Percentiles rank a stretch among this genome's conserved stretches.
Evolutionary conservation across 2,113 vertebrate species (phyloP).

Genomic region (Silurus glanis): DNA sequence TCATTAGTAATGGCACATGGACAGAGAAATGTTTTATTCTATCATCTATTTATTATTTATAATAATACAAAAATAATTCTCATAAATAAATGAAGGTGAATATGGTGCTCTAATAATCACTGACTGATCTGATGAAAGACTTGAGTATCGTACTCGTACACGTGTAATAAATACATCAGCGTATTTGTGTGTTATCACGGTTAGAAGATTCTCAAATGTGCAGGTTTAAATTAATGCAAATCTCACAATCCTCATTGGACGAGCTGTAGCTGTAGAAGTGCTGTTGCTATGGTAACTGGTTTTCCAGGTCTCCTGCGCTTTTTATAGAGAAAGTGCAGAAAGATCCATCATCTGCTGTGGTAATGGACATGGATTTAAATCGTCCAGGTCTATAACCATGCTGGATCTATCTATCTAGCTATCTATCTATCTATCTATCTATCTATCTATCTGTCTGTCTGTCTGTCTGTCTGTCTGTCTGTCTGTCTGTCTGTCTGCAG

Average conservation of each 20-base stretch:
- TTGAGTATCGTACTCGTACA: neutral
- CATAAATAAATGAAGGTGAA: no score
- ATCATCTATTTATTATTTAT: neutral
- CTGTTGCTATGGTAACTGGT: constrained; percentile 8
- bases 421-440: no score
- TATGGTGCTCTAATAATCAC: neutral
- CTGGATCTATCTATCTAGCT: neutral
- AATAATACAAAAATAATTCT: neutral
- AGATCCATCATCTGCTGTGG: neutral
- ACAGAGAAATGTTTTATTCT: neutral
- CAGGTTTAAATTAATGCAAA: neutral
- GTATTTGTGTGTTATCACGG: neutral
- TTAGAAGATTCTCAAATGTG: neutral
- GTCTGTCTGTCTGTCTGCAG: no score
- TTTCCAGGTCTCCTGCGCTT: neutral
- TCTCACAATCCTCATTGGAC: neutral
- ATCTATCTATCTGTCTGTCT: no score
- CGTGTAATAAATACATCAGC: neutral
- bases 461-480: no score
- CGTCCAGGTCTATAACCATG: neutral
- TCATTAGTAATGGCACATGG: neutral
- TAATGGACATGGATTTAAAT: neutral
- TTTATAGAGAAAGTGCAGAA: neutral
- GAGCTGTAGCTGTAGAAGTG: neutral
- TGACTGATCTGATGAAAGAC: neutral